Evolutionary conservation across 2,888 invertebrate genomes (phyloP).

Genomic region (Thereva unica): DNA sequence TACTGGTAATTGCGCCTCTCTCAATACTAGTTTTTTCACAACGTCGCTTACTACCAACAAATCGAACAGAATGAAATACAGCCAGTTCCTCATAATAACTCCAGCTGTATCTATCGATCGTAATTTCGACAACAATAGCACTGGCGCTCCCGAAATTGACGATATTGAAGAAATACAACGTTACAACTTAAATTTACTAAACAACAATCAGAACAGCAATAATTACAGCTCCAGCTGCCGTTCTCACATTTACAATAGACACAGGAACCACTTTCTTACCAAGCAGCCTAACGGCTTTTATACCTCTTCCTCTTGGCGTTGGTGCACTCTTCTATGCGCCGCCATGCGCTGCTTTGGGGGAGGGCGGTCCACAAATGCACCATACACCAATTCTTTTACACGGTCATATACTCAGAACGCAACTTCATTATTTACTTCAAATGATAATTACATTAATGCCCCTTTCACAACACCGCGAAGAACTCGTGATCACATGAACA

Average conservation of each 20-base stretch:
- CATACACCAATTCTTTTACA: constrained; percentile 50
- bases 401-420: constrained; percentile 16
- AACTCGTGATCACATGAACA: constrained; percentile 56
- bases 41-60: constrained; percentile 21
- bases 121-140: constrained; percentile 43
- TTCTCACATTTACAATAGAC: constrained; percentile 5
- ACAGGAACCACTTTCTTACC: constrained; percentile 45
- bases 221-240: neutral
- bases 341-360: constrained; percentile 58
- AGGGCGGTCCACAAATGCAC: constrained; percentile 44
- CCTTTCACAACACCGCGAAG: constrained; percentile 49
- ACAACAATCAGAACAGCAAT: constrained; percentile 42
- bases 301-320: constrained; percentile 54
- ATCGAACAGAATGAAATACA: constrained; percentile 51
- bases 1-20: constrained; percentile 10
- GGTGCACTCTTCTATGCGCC: constrained; percentile 56
- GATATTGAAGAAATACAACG: constrained; percentile 18
- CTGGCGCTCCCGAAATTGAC: constrained; percentile 16
- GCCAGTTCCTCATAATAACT: constrained; percentile 57
- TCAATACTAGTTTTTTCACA: constrained; percentile 18
- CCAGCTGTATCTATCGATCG: constrained; percentile 58
- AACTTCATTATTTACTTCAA: neutral
- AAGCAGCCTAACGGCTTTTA: constrained; percentile 52
- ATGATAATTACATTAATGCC: constrained; percentile 26
- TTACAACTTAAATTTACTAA: constrained; percentile 23